Conservation (phyloP, 2,113 vertebrate genomes). For the Campylomormyrus numenius region DNA sequence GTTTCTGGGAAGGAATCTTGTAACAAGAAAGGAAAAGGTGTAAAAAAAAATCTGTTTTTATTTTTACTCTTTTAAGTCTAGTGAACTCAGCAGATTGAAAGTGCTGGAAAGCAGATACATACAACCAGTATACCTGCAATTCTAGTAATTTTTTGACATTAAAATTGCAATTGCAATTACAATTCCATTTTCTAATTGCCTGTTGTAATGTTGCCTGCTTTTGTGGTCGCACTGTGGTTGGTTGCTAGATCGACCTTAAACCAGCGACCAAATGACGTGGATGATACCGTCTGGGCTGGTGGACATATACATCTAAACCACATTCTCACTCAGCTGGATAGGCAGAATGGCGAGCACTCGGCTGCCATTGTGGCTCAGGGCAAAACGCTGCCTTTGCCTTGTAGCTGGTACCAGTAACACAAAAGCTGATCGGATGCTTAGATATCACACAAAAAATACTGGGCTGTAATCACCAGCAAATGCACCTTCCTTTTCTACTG, state of each 20-base stretch:
- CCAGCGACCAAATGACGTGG: background rate
- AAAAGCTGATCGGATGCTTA: too few relatives aligned
- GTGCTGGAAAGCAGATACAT: background rate
- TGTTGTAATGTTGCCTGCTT: background rate
- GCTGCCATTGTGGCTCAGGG: background rate
- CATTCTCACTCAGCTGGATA: background rate
- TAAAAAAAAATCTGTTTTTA: background rate
- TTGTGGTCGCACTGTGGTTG: background rate
- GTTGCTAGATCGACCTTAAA: background rate
- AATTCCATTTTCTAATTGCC: background rate
- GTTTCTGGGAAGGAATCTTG: background rate
- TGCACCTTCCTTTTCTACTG: background rate
- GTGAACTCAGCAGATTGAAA: background rate
- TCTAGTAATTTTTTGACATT: background rate
- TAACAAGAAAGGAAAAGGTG: background rate
- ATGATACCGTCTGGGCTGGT: background rate
- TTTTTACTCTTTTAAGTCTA: background rate
- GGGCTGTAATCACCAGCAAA: background rate
- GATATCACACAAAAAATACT: background rate
- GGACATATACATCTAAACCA: background rate
- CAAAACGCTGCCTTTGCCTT: background rate
- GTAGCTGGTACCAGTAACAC: background rate
- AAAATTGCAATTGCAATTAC: background rate
- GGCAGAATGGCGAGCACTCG: background rate
- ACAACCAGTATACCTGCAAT: background rate